phyloP scores from a whole-genome alignment of 2,888 invertebrate species.

The Fabriciana adippe region DNA sequence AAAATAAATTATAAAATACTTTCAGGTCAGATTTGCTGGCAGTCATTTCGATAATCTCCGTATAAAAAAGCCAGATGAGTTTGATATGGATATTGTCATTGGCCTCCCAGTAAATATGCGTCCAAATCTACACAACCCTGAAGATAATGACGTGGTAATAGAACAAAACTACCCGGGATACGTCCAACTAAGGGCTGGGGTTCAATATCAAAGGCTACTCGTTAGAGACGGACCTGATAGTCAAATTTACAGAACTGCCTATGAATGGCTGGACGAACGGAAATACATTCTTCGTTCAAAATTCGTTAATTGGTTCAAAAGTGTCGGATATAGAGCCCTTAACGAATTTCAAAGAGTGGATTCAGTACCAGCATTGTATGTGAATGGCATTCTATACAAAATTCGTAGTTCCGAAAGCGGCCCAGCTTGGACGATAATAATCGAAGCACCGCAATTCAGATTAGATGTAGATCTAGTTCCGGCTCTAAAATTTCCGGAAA shows the following conservation, averaged over 20 bases:
- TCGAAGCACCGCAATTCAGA: constrained; percentile 56
- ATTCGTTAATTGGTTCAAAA: constrained; percentile 80
- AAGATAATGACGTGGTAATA: constrained; percentile 62
- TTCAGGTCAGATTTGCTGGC: constrained; percentile 77
- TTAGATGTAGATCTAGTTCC: constrained; percentile 81
- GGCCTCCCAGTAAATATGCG: constrained; percentile 68
- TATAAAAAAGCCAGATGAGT: constrained; percentile 76
- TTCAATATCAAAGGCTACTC: constrained; percentile 55
- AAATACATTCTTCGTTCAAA: constrained; percentile 69
- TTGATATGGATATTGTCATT: constrained; percentile 82
- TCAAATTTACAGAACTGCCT: constrained; percentile 60
- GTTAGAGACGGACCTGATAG: constrained; percentile 53
- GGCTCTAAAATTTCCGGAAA: constrained; percentile 69
- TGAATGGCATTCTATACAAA: constrained; percentile 65
- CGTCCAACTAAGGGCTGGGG: constrained; percentile 67
- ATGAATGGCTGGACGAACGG: constrained; percentile 62
- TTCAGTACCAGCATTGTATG: constrained; percentile 41
- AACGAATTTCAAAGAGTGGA: constrained; percentile 49
- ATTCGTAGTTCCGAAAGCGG: constrained; percentile 61
- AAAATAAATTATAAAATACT: not conserved
- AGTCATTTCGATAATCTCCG: constrained; percentile 83
- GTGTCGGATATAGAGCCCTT: constrained; percentile 67
- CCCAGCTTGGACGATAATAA: constrained; percentile 80
- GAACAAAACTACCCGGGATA: constrained; percentile 68
- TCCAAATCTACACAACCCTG: constrained; percentile 42